Conservation (phyloP, 2,888 invertebrate species). For the Dasypogon diadema region DNA sequence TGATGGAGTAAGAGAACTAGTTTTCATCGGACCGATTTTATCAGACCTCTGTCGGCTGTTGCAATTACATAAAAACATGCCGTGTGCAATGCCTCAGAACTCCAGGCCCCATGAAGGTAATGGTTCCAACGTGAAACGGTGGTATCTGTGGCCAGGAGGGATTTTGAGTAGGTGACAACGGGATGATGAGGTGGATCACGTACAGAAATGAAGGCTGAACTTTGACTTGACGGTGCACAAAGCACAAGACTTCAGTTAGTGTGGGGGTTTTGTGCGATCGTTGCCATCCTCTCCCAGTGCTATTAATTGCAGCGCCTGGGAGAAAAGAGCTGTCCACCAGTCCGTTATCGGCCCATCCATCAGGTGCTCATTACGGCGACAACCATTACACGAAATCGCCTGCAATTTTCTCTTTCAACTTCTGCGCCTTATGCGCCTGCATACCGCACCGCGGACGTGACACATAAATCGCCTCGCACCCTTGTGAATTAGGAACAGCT, state of each 20-base stretch:
- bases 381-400: slow-evolving; percentile 24
- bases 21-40: slow-evolving; percentile 40
- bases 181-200: slow-evolving; percentile 15
- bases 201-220: slow-evolving; percentile 30
- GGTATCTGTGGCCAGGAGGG: neutral
- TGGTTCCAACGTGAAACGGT: neutral
- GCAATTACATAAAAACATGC: slow-evolving; percentile 45
- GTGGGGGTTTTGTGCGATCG: neutral
- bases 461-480: slow-evolving; percentile 32
- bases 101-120: neutral
- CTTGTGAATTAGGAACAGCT: neutral
- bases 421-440: slow-evolving; percentile 38
- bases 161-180: slow-evolving; percentile 16
- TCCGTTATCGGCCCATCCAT: slow-evolving; percentile 5
- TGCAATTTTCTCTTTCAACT: slow-evolving; percentile 16
- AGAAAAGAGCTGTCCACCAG: neutral
- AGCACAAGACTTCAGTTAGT: neutral
- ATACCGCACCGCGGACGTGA: slow-evolving; percentile 24
- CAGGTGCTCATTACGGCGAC: slow-evolving; percentile 15
- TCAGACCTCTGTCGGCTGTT: slow-evolving; percentile 43
- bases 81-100: neutral
- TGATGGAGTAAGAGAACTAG: slow-evolving; percentile 40
- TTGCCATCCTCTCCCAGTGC: neutral
- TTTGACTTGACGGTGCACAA: neutral
- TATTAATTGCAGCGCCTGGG: too few species aligned